These are phyloP conservation scores for Helicoverpa assulta DNA, from an alignment of 2,888 invertebrate genomes.

Conservation along the genomic window DNA sequence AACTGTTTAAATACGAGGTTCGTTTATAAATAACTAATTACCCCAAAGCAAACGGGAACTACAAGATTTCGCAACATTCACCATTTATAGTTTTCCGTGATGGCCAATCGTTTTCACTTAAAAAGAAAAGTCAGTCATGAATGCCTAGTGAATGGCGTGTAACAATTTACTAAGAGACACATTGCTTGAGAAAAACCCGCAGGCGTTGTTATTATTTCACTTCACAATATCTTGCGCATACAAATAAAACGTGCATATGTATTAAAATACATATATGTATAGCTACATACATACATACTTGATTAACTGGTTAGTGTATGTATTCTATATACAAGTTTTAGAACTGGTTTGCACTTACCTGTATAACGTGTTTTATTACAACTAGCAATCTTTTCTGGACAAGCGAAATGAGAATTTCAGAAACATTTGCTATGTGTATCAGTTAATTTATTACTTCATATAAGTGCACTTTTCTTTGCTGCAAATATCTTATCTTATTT, in stretches of 20 bases:
- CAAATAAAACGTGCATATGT: slow-evolving; percentile 42
- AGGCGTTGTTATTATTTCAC: slow-evolving; percentile 57
- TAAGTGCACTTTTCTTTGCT: background rate
- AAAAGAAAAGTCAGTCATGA: background rate
- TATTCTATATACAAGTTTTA: slow-evolving; percentile 56
- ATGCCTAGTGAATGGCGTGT: slow-evolving; percentile 29
- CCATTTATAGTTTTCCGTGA: background rate
- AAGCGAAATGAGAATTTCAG: slow-evolving; percentile 45
- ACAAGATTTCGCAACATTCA: background rate
- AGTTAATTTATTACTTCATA: slow-evolving; percentile 14
- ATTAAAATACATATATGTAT: slow-evolving; percentile 47
- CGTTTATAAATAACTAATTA: background rate
- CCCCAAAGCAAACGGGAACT: background rate
- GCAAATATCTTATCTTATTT: slow-evolving; percentile 29
- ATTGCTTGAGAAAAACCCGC: slow-evolving; percentile 48
- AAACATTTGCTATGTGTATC: slow-evolving; percentile 26
- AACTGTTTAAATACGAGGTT: no score
- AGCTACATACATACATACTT: slow-evolving; percentile 44
- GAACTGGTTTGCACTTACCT: slow-evolving; percentile 61
- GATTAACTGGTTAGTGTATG: slow-evolving; percentile 55
- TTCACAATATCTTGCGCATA: slow-evolving; percentile 17
- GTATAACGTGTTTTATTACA: slow-evolving; percentile 62
- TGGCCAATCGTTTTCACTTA: background rate
- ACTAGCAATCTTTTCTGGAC: slow-evolving; percentile 55
- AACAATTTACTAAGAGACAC: slow-evolving; percentile 10